phyloP scores from a whole-genome alignment of 2,113 vertebrate species.

The Cepphus grylle region DNA sequence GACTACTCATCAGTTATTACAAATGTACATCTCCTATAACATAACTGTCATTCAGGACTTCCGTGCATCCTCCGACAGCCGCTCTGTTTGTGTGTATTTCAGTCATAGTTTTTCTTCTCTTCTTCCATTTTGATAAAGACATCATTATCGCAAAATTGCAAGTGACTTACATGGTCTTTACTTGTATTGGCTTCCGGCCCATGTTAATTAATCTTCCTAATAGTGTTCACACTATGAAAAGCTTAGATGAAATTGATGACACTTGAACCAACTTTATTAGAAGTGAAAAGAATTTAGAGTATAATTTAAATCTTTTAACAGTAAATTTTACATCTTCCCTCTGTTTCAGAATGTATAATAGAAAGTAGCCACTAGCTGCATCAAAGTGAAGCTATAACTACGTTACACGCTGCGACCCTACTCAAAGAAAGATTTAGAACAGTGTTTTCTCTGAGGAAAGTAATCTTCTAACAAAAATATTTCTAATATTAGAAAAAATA shows the following conservation, averaged over 20 bases:
- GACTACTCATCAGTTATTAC: background rate
- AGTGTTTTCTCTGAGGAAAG: background rate
- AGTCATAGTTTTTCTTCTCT: background rate
- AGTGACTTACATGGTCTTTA: background rate
- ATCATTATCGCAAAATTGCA: background rate
- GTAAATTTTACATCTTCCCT: background rate
- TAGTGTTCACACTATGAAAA: background rate
- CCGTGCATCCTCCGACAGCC: background rate
- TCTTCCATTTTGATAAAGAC: background rate
- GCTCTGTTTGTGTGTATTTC: background rate
- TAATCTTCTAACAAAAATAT: background rate
- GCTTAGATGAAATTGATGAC: background rate
- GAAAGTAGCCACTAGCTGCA: background rate
- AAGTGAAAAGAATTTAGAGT: background rate
- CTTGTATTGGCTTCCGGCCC: background rate
- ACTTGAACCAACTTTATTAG: background rate
- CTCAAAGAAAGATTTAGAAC: background rate
- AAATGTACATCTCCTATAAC: background rate
- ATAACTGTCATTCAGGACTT: background rate
- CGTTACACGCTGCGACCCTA: fast-evolving
- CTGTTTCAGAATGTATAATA: background rate
- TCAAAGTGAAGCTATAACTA: background rate
- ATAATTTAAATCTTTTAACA: background rate
- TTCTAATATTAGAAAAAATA: background rate
- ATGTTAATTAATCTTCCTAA: background rate